Evolutionary conservation across 2,888 invertebrate genomes (phyloP), one percentile per base, ranked within the genome.

Genomic region (Ornithoptera alexandrae): DNA sequence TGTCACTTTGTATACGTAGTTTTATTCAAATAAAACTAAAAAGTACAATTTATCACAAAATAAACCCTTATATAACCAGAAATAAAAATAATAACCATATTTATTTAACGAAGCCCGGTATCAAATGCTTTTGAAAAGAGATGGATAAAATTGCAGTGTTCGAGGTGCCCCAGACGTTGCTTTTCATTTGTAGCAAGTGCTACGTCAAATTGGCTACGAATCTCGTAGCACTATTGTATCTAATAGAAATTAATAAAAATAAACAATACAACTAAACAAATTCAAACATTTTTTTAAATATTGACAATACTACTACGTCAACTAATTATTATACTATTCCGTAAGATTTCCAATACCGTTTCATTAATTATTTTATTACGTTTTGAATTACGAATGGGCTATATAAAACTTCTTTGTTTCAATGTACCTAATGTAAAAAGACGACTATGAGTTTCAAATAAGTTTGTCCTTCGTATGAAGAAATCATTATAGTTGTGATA

Each of bases 151-250:
- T 17, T 5, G 18, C 18, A 17, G 50, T 50, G 5, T 50, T 17
- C 5, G 15, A 17, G 71, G 70, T 69, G 46, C 1, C 68, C 72
- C 68, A 67, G 68, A 39, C 66, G 36, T 36, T 61, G 24, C 56
- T 65, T 72, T 71, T 70, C 65, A 79, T 80, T 79, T 88, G 89
- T 89, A 89, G 89, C 86, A 77, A 70, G 72, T 78, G 87, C 88
- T 88, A 87, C 87, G 85, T 65, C 57, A 73, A 73, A 71, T 71
- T 71, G 74, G 86, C 89, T 90, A 89, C 90, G 89, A 79, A 65
- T 62, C 30, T 75, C 87, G 89, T 89, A 90, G 89, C 85, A 77
- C 57, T 70, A 67, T n/a, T 20, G n/a, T 36, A 39, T 22, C 18
- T 42, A 8, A 42, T n/a, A 36, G 50, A 50, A 50, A 50, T 50